Evolutionary conservation across 1,140 invertebrate genomes (phyloP), one percentile per base, ranked within the genome.

Genomic region (Scaptomyza hsui): DNA sequence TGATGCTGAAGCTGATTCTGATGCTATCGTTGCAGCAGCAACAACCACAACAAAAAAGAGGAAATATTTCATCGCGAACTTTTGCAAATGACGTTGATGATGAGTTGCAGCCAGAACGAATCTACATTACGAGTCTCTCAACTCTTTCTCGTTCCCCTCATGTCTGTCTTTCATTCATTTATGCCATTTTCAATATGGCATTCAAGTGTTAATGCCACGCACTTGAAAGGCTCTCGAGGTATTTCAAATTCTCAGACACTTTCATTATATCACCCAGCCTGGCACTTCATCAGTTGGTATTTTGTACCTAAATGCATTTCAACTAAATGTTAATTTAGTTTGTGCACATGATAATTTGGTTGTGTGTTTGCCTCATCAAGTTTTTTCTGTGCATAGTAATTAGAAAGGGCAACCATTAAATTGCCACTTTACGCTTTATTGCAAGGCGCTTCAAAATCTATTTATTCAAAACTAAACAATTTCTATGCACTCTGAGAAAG

Each of bases 161-260:
- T 35, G 7, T 19, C 9, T 13, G 39, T 29, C 53, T 44, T 18
- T 16, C 39, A 51, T 45, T 65, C 60, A 51, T 48, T 72, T 61
- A 68, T 59, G 26, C 56, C 35, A 63, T 62, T 76, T 63, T 76
- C 73, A 76, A 76, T 76, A 68, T 69, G 59, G 39, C 53, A 63
- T 76, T 76, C 70, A 76, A 73, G 70, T 53, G 62, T 71, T 72
- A 72, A 75, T 75, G 72, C 72, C 72, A 75, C 55, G 55, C 55
- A 59, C 47, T 65, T 65, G 49, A 75, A 64, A 44, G 51, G 18
- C 35, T 44, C 51, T 60, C 42, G 60, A 57, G 47, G 51, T 61
- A 62, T 72, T 72, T 56, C 49, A 45, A 68, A 68, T 68, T 62
- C 29, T 4, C 56, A 61, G 48, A 37, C 29, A n/a, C 18, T 21